These are phyloP conservation scores for Halcyon chelicuti DNA, from an alignment of 2,797 vertebrate species.

Conservation along the genomic window DNA sequence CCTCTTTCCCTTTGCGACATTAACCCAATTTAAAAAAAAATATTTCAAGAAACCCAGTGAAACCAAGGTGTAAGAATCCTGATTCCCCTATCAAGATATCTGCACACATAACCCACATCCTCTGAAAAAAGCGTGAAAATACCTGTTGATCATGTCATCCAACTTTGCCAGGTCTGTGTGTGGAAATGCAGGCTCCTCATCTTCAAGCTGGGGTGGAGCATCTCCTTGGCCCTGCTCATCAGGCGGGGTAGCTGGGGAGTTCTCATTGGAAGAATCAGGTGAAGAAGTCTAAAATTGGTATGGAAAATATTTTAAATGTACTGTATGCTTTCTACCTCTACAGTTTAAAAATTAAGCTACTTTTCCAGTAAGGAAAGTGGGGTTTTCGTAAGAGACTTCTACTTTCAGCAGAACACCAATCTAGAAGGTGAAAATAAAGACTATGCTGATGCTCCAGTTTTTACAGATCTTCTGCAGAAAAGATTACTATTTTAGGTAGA, in stretches of 20 bases:
- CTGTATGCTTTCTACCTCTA: background rate
- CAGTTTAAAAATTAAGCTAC: background rate
- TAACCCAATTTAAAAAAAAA: background rate
- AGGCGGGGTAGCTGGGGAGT: slow-evolving; percentile 96
- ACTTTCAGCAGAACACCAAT: background rate
- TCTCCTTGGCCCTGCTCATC: slow-evolving; percentile 94
- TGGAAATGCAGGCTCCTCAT: slow-evolving; percentile 98
- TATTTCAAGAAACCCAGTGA: background rate
- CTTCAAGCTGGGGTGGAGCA: slow-evolving; percentile 92
- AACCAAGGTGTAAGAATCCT: background rate
- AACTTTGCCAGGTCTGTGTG: slow-evolving; percentile 98
- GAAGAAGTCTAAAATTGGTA: slow-evolving; percentile 89
- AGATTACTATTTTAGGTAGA: background rate
- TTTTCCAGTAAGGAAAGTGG: background rate
- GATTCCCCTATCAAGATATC: background rate
- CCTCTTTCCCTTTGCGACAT: background rate
- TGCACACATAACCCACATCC: background rate
- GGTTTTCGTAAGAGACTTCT: background rate
- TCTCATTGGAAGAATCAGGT: slow-evolving; percentile 99
- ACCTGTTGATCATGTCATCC: slow-evolving; percentile 99
- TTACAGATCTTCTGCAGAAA: background rate
- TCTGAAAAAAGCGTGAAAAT: slow-evolving; percentile 1
- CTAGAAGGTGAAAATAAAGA: background rate
- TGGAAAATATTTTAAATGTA: background rate
- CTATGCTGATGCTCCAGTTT: background rate